Evolutionary conservation across 2,113 vertebrate species (phyloP), one percentile per base, ranked within the genome.

Genomic region (Fregata magnificens): DNA sequence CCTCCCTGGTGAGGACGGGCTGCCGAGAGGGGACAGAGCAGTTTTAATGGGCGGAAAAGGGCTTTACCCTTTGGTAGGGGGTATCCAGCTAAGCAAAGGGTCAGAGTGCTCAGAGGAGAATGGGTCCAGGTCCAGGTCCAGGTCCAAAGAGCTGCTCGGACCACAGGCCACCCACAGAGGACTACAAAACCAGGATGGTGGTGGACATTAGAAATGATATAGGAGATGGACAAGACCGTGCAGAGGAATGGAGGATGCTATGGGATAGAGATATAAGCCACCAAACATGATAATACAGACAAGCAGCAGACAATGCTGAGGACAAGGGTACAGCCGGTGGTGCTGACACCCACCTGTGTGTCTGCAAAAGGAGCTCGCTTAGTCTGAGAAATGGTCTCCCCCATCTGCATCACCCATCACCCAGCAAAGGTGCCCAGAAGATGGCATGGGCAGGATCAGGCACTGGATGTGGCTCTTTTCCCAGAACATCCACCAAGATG

Each of bases 361-460:
- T 36, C 47, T 69, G 63, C 85, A 72, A 17, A 58, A 63, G 78
- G 44, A 59, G 8, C 28, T 77, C 4, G 0, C 34, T 19, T 22
- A 18, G 25, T 11, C 31, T 58, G 52, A 62, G 47, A 62, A 67
- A 12, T 1, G 0, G 4, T 34, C 28, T 55, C 49, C 59, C 62
- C 59, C 62, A 19, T 21, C 63, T 38, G 21, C 24, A n/a, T n/a
- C 59, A 0, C 0, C 10, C 14, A 6, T 34, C 34, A 65, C 44
- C 8, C 56, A 58, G 44, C 52, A 58, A 38, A 12, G 7, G 16
- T 55, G 32, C 55, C 20, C 15, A 14, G 34, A 53, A 36, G 53
- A 50, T 20, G 44, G 9, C 63, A 56, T 0, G 0, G 45, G 28
- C 45, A 90, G 65, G 63, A 40, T 31, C 53, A 89, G 42, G 34